Base-by-base conservation (phyloP, 2,113 vertebrate species). In the Urocolius indicus region DNA sequence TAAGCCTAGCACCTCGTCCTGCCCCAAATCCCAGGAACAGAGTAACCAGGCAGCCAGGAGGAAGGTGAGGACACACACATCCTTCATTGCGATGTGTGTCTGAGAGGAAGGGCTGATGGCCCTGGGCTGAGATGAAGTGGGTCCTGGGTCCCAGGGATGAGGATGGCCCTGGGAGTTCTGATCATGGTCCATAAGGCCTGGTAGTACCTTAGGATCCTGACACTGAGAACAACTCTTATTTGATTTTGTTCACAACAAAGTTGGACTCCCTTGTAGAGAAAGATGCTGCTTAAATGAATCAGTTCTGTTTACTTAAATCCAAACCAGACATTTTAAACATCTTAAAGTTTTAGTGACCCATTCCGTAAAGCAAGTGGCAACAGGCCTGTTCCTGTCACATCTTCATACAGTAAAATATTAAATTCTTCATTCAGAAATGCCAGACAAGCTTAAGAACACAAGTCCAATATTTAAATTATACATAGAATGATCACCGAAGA, bases 381-480 rank as follows among this genome's bases (percentile, higher is more conserved):
- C 7, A 63, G 9, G 34, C 66, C 55, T 66, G 9, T 34, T 85
- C 8, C 29, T 59, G 20, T 62, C 58, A 89, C 13, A 51, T 13
- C 26, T 90, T 12, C 34, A 38, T 49, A 15, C 2, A 65, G 17
- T 11, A 52, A 90, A 71, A 75, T 30, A 36, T 34, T 52, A 77
- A 55, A 54, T n/a, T 5, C 4, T 85, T 24, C 20, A 61, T 74
- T 84, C 45, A 61, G 63, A 63, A 84, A 84, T 54, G 19, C 11
- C 49, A 77, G 34, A 58, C 10, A 72, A 48, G 29, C 22, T 63
- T 87, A 27, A 90, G 27, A 89, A 58, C 58, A 52, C 5, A 65
- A 83, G 36, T 55, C 5, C 11, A 16, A 65, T 73, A 36, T 92
- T 87, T 87, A 87, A 91, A 69, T 86, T 78, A 81, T 55, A 85